Evolutionary conservation across 2,113 vertebrate species (phyloP).

Genomic region (Chlamydotis undulata): DNA sequence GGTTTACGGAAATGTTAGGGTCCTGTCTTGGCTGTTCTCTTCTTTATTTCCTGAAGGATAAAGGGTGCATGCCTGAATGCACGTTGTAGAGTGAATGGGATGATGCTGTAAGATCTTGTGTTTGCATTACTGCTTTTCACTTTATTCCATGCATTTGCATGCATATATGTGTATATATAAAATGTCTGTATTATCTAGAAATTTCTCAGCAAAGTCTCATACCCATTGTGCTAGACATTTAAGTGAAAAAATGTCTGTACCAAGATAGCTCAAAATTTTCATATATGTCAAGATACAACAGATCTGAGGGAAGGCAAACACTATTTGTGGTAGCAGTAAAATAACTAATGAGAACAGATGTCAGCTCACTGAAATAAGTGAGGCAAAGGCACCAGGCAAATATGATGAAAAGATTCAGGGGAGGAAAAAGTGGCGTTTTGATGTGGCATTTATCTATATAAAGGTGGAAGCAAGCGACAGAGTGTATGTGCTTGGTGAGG

Average conservation of each 20-base stretch:
- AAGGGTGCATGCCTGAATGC: neutral
- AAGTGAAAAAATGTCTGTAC: slow-evolving; percentile 55
- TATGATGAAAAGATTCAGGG: slow-evolving; percentile 4
- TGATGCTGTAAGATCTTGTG: neutral
- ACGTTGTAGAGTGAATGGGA: neutral
- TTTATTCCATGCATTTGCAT: neutral
- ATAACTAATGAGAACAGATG: slow-evolving; percentile 72
- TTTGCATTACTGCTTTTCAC: neutral
- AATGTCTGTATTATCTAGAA: slow-evolving; percentile 44
- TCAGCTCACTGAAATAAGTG: slow-evolving; percentile 56
- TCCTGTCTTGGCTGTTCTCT: neutral
- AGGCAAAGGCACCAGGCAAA: slow-evolving; percentile 38
- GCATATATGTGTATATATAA: neutral
- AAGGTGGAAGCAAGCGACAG: neutral
- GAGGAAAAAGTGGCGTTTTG: neutral
- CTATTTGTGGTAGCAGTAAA: slow-evolving; percentile 66
- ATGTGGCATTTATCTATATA: neutral
- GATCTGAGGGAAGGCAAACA: slow-evolving; percentile 56
- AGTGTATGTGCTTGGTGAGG: neutral
- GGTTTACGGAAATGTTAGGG: neutral
- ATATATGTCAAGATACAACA: slow-evolving; percentile 65
- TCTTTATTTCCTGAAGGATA: neutral
- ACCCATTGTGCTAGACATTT: slow-evolving; percentile 57
- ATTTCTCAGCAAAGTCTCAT: slow-evolving; percentile 26
- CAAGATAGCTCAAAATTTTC: slow-evolving; percentile 62